phyloP scores from a whole-genome alignment of 2,797 vertebrate genomes.

The Cynopterus sphinx region DNA sequence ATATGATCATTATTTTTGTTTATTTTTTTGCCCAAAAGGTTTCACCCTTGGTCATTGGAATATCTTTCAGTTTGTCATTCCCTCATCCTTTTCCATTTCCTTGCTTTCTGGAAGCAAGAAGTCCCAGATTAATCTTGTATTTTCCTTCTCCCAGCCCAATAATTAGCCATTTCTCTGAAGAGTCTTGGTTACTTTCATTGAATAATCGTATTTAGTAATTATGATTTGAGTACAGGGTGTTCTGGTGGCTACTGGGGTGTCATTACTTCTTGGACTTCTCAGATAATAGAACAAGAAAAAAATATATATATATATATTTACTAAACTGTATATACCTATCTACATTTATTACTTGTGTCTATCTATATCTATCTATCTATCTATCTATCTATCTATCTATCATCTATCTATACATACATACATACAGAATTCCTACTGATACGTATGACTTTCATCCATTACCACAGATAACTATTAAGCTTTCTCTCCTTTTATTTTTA shows the following conservation, averaged over 20 bases:
- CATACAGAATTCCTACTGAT: neutral
- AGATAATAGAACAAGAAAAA: neutral
- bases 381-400: too few relatives aligned
- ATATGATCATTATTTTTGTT: neutral
- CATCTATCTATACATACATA: neutral
- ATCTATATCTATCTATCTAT: neutral
- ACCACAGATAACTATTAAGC: neutral
- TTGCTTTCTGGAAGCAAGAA: neutral
- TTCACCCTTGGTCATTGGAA: neutral
- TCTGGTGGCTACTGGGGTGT: neutral
- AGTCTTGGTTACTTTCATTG: neutral
- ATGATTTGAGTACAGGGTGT: neutral
- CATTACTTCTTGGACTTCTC: neutral
- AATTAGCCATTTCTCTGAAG: neutral
- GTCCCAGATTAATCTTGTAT: neutral
- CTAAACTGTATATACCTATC: neutral
- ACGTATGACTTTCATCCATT: neutral
- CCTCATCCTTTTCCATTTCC: neutral
- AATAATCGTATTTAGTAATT: conserved; percentile 17
- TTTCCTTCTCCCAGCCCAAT: neutral
- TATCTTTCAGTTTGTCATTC: neutral
- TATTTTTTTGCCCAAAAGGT: neutral
- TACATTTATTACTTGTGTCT: neutral
- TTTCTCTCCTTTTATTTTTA: neutral
- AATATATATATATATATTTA: neutral